phyloP scores from a whole-genome alignment of 2,797 vertebrate species.

The Chelmon rostratus region DNA sequence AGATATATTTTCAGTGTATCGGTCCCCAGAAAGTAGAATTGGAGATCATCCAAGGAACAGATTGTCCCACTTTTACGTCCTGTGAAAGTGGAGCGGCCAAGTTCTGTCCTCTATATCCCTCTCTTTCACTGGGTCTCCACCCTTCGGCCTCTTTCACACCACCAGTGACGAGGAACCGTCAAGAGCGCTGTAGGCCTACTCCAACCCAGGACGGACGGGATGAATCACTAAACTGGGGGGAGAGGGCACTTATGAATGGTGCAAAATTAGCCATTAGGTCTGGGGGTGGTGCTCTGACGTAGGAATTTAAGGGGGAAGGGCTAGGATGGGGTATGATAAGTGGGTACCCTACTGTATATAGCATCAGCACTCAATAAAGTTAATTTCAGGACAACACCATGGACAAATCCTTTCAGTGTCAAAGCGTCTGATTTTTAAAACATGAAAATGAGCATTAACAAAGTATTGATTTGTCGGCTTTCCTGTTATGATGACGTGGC shows the following conservation, averaged over 20 bases:
- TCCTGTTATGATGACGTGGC: neutral
- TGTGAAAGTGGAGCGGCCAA: slow-evolving; percentile 88
- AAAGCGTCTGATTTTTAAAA: slow-evolving; percentile 8
- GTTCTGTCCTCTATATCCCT: slow-evolving; percentile 83
- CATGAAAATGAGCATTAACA: neutral
- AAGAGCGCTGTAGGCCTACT: slow-evolving; percentile 43
- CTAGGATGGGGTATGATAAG: slow-evolving; percentile 5
- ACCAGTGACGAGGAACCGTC: slow-evolving; percentile 44
- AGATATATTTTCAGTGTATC: slow-evolving; percentile 90
- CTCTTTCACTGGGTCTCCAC: slow-evolving; percentile 77
- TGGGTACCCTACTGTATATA: neutral
- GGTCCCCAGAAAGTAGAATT: slow-evolving; percentile 90
- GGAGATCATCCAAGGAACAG: slow-evolving; percentile 90
- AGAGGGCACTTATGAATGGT: slow-evolving; percentile 60
- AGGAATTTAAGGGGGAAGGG: slow-evolving; percentile 36
- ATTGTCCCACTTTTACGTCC: slow-evolving; percentile 89
- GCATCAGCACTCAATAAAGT: slow-evolving; percentile 6
- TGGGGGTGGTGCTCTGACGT: slow-evolving; percentile 57
- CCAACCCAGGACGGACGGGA: slow-evolving; percentile 45
- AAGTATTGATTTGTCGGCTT: slow-evolving; percentile 13
- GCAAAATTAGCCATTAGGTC: slow-evolving; percentile 40
- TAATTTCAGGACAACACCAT: neutral
- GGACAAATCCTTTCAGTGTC: neutral
- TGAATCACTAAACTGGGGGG: slow-evolving; percentile 55
- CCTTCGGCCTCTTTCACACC: slow-evolving; percentile 68